Evolutionary conservation across 1,140 invertebrate genomes (phyloP), one percentile per base, ranked within the genome.

Genomic region (Halesus radiatus): DNA sequence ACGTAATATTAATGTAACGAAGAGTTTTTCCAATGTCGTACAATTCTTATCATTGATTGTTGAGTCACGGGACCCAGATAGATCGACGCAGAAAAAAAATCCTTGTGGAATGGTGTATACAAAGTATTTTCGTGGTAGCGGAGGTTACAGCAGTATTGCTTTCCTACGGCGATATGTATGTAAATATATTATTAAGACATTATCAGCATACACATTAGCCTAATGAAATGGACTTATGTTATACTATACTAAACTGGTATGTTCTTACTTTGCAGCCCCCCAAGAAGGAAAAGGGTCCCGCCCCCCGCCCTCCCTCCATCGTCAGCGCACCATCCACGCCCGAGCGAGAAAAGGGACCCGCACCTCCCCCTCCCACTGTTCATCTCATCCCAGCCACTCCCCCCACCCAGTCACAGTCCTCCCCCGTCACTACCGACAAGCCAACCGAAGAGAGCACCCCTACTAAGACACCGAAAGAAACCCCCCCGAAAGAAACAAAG

Each of bases 261-360:
- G 13, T 74, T 74, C 1, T 74, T 16, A 45, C 3, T 10, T 66
- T 77, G 37, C 82, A 92, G 91, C 88, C 89, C 79, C 88, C 90
- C 73, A 92, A 93, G 87, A 92, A 93, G 86, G 93, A 94, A 81
- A 94, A 94, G 86, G 93, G 94, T 58, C 93, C 93, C 74, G 94
- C 94, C 58, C 94, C 93, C 3, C 90, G 90, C 32, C 93, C 92
- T 68, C 92, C 92, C 23, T 86, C 87, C 29, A 80, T 80, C 16
- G 73, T 79, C 62, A 76, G 72, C 79, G 77, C 88, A 79, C 90
- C 88, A 79, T 88, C 90, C 78, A 87, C 90, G 32, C 88, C 90
- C 78, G 89, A 89, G 52, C 86, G 88, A 78, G 90, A 91, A 68
- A 92, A 92, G 83, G 91, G 90, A 37, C 90, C 90, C 29, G 89